phyloP scores from a whole-genome alignment of 1,140 invertebrate species.

The Pseudachorutes palmiensis region DNA sequence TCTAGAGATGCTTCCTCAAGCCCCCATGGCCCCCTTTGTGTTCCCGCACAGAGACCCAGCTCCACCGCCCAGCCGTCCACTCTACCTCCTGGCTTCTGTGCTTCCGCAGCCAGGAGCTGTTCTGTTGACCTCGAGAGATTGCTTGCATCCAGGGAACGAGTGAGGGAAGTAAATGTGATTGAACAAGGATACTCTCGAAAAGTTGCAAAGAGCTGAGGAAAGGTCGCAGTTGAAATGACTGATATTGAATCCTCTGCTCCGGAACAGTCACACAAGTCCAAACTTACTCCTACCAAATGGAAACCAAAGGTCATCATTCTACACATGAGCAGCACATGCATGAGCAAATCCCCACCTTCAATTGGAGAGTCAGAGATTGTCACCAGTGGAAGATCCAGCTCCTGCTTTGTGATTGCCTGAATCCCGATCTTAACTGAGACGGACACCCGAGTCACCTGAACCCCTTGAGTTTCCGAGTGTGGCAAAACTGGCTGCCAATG shows the following conservation, averaged over 20 bases:
- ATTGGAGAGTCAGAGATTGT: constrained; percentile 69
- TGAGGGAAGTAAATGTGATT: constrained; percentile 49
- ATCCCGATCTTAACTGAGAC: constrained; percentile 70
- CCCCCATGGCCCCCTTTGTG: constrained; percentile 39
- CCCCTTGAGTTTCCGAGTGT: constrained; percentile 64
- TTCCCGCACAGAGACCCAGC: constrained; percentile 30
- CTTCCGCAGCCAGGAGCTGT: constrained; percentile 52
- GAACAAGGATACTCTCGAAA: constrained; percentile 36
- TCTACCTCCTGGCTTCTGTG: constrained; percentile 46
- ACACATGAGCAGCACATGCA: no score
- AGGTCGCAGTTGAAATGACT: constrained; percentile 60
- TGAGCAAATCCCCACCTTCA: constrained; percentile 58
- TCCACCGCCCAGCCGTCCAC: constrained; percentile 24
- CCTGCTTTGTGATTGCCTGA: constrained; percentile 45
- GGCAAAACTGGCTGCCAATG: constrained; percentile 39
- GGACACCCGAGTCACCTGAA: constrained; percentile 74
- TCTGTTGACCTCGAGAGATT: constrained; percentile 69
- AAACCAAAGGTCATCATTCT: background rate
- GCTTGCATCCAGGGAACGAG: constrained; percentile 62
- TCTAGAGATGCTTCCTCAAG: constrained; percentile 71
- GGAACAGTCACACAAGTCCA: constrained; percentile 51
- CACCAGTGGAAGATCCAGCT: constrained; percentile 55
- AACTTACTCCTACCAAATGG: constrained; percentile 47
- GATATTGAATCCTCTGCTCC: constrained; percentile 66
- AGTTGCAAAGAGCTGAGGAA: constrained; percentile 49